These are phyloP conservation scores for Andricus quercusramuli DNA, from an alignment of 2,888 invertebrate genomes.

Conservation along the genomic window DNA sequence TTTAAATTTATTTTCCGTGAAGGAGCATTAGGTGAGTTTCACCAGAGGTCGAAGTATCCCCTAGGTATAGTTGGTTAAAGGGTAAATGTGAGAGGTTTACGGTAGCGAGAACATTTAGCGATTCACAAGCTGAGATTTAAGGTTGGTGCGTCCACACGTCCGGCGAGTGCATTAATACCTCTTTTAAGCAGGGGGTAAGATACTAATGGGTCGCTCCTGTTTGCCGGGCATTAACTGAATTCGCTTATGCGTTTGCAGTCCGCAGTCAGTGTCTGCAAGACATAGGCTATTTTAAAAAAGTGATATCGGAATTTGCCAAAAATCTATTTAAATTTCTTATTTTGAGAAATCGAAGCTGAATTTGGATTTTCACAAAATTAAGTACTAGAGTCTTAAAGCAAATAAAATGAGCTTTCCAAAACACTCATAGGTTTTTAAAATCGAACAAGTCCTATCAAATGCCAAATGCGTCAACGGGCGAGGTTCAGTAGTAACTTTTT, in stretches of 20 bases:
- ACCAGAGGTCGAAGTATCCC: not conserved
- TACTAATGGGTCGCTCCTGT: constrained; percentile 40
- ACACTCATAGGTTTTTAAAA: too few species aligned
- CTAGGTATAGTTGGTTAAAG: constrained; percentile 12
- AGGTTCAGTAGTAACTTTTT: too few species aligned
- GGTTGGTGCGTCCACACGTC: constrained; percentile 62
- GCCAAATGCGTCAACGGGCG: too few species aligned
- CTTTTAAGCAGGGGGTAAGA: constrained; percentile 63
- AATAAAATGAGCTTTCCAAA: too few species aligned
- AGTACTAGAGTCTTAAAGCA: too few species aligned
- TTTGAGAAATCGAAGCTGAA: too few species aligned
- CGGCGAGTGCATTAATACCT: constrained; percentile 69
- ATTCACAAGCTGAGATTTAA: constrained; percentile 73
- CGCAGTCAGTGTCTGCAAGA: not conserved
- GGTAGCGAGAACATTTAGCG: constrained; percentile 60
- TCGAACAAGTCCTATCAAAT: too few species aligned
- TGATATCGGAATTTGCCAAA: too few species aligned
- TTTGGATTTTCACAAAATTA: too few species aligned
- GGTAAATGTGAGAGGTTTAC: constrained; percentile 52
- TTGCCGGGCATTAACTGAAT: constrained; percentile 3
- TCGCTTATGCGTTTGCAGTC: constrained; percentile 1
- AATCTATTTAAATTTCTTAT: too few species aligned
- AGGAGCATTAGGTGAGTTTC: not conserved
- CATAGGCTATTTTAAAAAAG: too few species aligned
- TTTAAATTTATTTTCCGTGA: not conserved